Percentiles rank a stretch among this genome's conserved stretches.
Evolutionary conservation across 2,797 vertebrate genomes (phyloP).

Genomic region (Poeciliopsis gracilis): DNA sequence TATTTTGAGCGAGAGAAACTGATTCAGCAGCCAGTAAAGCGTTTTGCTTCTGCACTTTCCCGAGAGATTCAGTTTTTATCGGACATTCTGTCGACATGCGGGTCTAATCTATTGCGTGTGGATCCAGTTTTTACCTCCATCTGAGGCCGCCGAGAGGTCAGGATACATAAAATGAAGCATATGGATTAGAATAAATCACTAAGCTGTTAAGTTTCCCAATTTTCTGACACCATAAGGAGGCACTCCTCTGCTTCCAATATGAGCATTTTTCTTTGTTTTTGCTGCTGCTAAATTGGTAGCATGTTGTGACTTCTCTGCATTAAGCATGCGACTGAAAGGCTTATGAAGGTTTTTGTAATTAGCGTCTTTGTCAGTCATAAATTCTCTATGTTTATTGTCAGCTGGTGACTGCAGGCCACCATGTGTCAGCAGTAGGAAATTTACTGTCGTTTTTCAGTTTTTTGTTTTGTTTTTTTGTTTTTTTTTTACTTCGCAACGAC

Average conservation of each 20-base stretch:
- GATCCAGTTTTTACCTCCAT: constrained; percentile 43
- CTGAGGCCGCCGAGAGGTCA: constrained; percentile 55
- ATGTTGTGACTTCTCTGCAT: constrained; percentile 32
- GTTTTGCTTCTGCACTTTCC: constrained; percentile 43
- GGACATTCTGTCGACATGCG: constrained; percentile 50
- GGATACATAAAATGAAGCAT: constrained; percentile 36
- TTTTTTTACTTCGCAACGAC: constrained; percentile 28
- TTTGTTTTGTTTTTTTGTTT: background rate
- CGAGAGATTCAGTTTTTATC: constrained; percentile 48
- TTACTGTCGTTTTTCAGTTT: constrained; percentile 20
- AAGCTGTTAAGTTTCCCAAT: background rate
- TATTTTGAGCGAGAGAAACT: constrained; percentile 28
- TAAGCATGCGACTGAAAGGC: constrained; percentile 14
- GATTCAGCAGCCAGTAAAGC: constrained; percentile 34
- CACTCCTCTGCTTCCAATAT: background rate
- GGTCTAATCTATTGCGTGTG: constrained; percentile 29
- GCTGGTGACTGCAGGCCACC: constrained; percentile 50
- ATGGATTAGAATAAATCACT: background rate
- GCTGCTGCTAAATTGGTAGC: background rate
- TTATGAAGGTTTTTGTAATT: constrained; percentile 36
- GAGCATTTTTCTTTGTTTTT: constrained; percentile 13
- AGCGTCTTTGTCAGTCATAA: constrained; percentile 39
- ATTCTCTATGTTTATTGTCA: constrained; percentile 46
- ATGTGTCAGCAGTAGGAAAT: constrained; percentile 61
- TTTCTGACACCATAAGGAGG: constrained; percentile 5